These are phyloP conservation scores for Pseudolaguvia tuberculata DNA, from an alignment of 2,113 vertebrate genomes.

Conservation along the genomic window DNA sequence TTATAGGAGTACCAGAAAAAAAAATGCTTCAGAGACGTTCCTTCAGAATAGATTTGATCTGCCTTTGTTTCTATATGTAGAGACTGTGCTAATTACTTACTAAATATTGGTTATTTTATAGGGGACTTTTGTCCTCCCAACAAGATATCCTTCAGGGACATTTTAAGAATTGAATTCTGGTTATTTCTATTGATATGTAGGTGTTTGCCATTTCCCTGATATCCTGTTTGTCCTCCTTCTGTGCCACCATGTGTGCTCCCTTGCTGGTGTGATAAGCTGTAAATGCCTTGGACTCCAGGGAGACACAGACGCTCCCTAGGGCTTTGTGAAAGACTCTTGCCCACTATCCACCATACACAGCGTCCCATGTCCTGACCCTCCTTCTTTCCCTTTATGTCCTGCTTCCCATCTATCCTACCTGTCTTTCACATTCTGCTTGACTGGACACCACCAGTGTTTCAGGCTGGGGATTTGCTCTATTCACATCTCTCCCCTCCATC, in stretches of 20 bases:
- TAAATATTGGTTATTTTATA: background rate
- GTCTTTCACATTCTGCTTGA: background rate
- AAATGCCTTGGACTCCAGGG: conserved; percentile 23
- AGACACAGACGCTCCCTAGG: conserved; percentile 35
- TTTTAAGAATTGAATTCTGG: background rate
- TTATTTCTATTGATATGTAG: background rate
- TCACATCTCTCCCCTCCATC: background rate
- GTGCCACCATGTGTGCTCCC: conserved; percentile 25
- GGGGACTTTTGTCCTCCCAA: background rate
- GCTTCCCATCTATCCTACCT: conserved; percentile 27
- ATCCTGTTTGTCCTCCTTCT: background rate
- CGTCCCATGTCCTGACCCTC: conserved; percentile 13
- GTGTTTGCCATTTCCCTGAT: background rate
- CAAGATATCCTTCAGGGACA: background rate
- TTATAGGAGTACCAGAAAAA: conserved; percentile 35
- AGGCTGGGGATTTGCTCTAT: background rate
- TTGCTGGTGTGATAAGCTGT: conserved; percentile 25
- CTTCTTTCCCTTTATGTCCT: conserved; percentile 26
- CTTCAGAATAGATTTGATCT: background rate
- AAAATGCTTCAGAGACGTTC: background rate
- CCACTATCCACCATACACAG: background rate
- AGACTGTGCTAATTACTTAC: background rate
- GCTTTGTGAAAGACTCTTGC: conserved; percentile 34
- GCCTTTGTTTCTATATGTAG: background rate
- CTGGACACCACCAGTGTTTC: background rate